A percentile compares a stretch with the other conserved stretches of the same genome.
phyloP scores from a whole-genome alignment of 2,888 invertebrate species.

The Pegoplata infirma region DNA sequence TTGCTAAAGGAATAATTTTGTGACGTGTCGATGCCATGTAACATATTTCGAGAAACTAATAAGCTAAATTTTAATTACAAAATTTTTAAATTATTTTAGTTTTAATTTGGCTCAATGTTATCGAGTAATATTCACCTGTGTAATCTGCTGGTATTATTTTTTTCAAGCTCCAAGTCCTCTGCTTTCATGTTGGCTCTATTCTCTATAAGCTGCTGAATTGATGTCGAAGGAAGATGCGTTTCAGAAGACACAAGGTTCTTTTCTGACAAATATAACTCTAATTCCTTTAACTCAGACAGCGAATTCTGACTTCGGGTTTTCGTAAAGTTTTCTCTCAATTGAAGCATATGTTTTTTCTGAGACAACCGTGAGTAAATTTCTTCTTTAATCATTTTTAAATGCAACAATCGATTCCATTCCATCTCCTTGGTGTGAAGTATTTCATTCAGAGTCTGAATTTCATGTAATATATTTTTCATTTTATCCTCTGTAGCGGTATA shows the following conservation, averaged over 20 bases:
- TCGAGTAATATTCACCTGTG: constrained; percentile 69
- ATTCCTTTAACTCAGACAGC: constrained; percentile 64
- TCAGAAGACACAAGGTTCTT: constrained; percentile 19
- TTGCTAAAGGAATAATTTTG: constrained; percentile 54
- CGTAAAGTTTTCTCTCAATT: constrained; percentile 70
- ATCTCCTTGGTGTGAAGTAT: constrained; percentile 89
- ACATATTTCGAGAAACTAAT: constrained; percentile 75
- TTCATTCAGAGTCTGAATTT: constrained; percentile 85
- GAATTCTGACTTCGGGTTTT: constrained; percentile 62
- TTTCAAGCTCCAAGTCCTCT: constrained; percentile 71
- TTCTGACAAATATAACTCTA: constrained; percentile 63
- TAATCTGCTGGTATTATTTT: constrained; percentile 70
- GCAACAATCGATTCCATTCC: constrained; percentile 91
- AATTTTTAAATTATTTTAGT: not conserved
- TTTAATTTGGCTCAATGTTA: not conserved
- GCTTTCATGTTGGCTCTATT: constrained; percentile 72
- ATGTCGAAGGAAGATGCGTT: constrained; percentile 45
- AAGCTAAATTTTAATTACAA: constrained; percentile 65
- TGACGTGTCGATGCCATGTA: constrained; percentile 74
- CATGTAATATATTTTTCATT: constrained; percentile 82
- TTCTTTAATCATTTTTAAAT: constrained; percentile 90
- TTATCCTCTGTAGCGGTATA: constrained; percentile 82
- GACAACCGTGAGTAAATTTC: constrained; percentile 86
- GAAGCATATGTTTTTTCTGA: constrained; percentile 83
- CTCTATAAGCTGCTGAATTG: constrained; percentile 69